These are phyloP conservation scores for Meloidogyne chitwoodi DNA, from an alignment of 1,140 invertebrate genomes.

Conservation along the genomic window DNA sequence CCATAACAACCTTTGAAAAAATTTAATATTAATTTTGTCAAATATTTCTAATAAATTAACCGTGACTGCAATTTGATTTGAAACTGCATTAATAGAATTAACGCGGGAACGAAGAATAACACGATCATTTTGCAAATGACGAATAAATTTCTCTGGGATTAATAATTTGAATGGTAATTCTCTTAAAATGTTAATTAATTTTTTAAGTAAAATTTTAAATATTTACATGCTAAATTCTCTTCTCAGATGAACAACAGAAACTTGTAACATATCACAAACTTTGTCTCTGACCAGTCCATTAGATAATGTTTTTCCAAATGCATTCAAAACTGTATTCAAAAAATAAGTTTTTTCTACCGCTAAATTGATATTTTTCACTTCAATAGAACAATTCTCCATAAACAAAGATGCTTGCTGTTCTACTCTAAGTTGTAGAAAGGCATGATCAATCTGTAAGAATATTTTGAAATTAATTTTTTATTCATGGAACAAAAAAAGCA, in stretches of 20 bases:
- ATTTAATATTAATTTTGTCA: too few relatives aligned
- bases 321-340: constrained; percentile 9
- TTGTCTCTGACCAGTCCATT: constrained; percentile 18
- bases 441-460: constrained; percentile 1
- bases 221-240: constrained; percentile 37
- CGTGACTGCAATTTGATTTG: constrained; percentile 42
- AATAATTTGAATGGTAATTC: constrained; percentile 42
- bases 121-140: constrained; percentile 32
- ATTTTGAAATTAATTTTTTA: not conserved
- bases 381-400: constrained; percentile 29
- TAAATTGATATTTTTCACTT: constrained; percentile 1
- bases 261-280: constrained; percentile 27
- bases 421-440: constrained; percentile 18
- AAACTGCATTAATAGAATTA: constrained; percentile 35
- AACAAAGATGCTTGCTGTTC: constrained; percentile 10
- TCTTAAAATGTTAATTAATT: constrained; percentile 37
- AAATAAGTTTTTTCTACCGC: not conserved
- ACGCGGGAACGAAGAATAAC: constrained; percentile 39
- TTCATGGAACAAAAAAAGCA: not conserved
- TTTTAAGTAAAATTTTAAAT: not conserved
- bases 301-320: not conserved
- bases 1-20: constrained; percentile 22
- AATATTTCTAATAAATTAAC: not conserved
- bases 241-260: constrained; percentile 24
- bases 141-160: constrained; percentile 41